Base-by-base conservation (phyloP, 2,113 vertebrate species). In the Pollachius pollachius region DNA sequence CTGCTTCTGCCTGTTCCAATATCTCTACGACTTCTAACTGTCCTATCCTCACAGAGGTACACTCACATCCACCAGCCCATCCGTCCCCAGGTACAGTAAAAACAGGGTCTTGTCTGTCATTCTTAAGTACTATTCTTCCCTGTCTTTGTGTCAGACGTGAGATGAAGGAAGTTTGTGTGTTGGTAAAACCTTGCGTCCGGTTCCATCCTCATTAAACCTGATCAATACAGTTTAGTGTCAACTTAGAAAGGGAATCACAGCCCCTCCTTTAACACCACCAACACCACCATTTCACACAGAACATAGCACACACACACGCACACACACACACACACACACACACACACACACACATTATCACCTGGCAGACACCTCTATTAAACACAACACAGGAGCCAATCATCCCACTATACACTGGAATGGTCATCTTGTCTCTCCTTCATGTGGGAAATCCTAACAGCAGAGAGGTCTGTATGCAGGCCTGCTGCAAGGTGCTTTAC, bases 51-150 rank as follows among this genome's bases (percentile, higher is more conserved):
- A 52, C 64, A 67, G 69, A 71, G 30, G 6, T 34, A 34, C 30
- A 34, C 30, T 34, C 30, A 34, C 30, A 70, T 67, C 58, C 61
- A 61, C 72, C 68, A 71, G 81, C 68, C 75, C 77, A 89, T 91
- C 86, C 85, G 81, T 89, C 87, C 85, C 82, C 62, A 89, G 82
- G 81, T 83, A 78, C 77, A 84, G 79, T 76, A 78, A 79, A 85
- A 89, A 85, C 88, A 88, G 83, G 89, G 79, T 84, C 84, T 85
- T 88, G 85, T 89, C 86, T 41, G 37, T 87, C 85, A 85, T 65
- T 83, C 65, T 83, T 83, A 84, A 88, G 89, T 89, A 87, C 71
- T 78, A 70, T 73, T 52, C 71, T 73, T 52, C 73, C 84, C 88
- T 84, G 70, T 74, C 81, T 73, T 80, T 85, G 68, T 52, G 41